Conservation (phyloP, 1,140 invertebrate species). For the Choristoneura fumiferana region DNA sequence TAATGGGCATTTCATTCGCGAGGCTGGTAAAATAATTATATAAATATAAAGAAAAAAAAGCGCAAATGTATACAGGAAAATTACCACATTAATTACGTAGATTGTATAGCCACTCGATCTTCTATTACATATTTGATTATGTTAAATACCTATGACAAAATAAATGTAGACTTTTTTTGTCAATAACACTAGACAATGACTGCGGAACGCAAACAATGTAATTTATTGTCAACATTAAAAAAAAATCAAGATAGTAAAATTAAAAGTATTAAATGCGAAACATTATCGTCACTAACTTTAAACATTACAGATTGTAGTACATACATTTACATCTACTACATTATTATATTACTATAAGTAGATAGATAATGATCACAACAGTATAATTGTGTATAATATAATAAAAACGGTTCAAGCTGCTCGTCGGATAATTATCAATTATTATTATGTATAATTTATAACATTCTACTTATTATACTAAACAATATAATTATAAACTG, state of each 20-base stretch:
- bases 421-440: constrained; percentile 15
- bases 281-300: constrained; percentile 46
- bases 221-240: constrained; percentile 42
- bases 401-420: constrained; percentile 23
- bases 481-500: constrained; percentile 11
- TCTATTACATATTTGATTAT: constrained; percentile 10
- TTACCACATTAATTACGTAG: neutral
- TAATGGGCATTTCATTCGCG: too few relatives aligned
- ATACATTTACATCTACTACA: constrained; percentile 57
- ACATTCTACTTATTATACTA: constrained; percentile 13
- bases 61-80: too few relatives aligned
- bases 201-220: neutral
- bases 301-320: constrained; percentile 53
- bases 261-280: constrained; percentile 66
- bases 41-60: too few relatives aligned
- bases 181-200: neutral
- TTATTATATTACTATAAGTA: constrained; percentile 40
- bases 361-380: constrained; percentile 57
- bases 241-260: constrained; percentile 40
- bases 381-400: constrained; percentile 35
- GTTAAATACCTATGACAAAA: neutral
- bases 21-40: too few relatives aligned
- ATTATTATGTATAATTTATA: constrained; percentile 15
- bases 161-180: constrained; percentile 14
- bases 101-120: neutral